Percentiles rank a stretch among this genome's conserved stretches.
Evolutionary conservation across 2,888 invertebrate species (phyloP).

Genomic region (Cephus nigrinus): DNA sequence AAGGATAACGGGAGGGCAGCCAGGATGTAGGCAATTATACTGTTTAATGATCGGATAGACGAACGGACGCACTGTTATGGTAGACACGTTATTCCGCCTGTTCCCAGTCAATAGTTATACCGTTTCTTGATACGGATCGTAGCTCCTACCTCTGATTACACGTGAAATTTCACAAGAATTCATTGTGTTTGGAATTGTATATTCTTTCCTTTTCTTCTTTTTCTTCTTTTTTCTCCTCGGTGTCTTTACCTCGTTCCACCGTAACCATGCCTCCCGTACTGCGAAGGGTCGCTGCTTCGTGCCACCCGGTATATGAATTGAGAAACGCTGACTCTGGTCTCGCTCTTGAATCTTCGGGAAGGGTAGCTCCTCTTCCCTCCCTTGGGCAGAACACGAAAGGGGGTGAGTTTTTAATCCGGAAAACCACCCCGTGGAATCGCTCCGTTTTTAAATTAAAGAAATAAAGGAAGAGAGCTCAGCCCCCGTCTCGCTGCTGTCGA

Average conservation of each 20-base stretch:
- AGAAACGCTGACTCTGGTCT: slow-evolving; percentile 17
- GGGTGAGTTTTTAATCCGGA: slow-evolving; percentile 52
- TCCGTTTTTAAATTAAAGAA: slow-evolving; percentile 58
- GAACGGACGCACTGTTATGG: slow-evolving; percentile 54
- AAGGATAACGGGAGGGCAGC: slow-evolving; percentile 44
- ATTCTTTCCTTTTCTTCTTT: background rate
- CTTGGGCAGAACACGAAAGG: background rate
- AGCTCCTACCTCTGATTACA: background rate
- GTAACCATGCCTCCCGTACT: background rate
- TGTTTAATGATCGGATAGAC: slow-evolving; percentile 57
- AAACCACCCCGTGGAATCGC: slow-evolving; percentile 51
- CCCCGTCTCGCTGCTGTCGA: slow-evolving; percentile 7
- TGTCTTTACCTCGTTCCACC: background rate
- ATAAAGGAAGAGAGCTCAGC: slow-evolving; percentile 48
- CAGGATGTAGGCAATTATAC: slow-evolving; percentile 58
- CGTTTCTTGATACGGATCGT: background rate
- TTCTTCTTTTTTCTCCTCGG: background rate
- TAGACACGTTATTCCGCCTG: slow-evolving; percentile 46
- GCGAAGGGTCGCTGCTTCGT: background rate
- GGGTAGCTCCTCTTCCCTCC: background rate
- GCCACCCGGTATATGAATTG: background rate
- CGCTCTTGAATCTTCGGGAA: background rate
- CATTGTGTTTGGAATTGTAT: background rate
- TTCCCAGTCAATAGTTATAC: background rate
- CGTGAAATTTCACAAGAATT: background rate